These are phyloP conservation scores for Huso huso DNA, from an alignment of 2,797 vertebrate genomes.

Conservation along the genomic window DNA sequence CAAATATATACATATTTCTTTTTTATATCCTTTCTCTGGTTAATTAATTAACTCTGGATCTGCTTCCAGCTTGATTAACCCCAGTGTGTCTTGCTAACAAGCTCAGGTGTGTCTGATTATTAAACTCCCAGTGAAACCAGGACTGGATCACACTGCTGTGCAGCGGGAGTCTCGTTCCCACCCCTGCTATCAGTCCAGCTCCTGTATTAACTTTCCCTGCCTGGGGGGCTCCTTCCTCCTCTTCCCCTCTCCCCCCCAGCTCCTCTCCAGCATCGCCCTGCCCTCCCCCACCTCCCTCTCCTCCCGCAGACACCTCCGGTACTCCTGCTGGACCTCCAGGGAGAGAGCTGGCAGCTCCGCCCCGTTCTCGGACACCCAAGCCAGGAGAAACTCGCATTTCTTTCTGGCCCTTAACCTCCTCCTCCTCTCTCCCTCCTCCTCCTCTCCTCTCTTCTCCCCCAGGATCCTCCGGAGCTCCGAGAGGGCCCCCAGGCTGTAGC, in stretches of 20 bases:
- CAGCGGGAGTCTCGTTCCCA: no score
- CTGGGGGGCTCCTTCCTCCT: slow-evolving; percentile 26
- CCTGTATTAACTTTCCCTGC: slow-evolving; percentile 60
- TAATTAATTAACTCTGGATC: no score
- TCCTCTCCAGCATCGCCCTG: slow-evolving; percentile 50
- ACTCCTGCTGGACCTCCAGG: slow-evolving; percentile 52
- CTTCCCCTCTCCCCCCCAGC: slow-evolving; percentile 46
- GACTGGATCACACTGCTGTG: no score
- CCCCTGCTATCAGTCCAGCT: slow-evolving; percentile 42
- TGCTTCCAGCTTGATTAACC: no score
- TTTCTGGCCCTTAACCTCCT: slow-evolving; percentile 60
- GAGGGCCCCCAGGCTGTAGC: slow-evolving; percentile 65
- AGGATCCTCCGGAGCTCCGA: slow-evolving; percentile 56
- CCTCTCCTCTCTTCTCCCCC: slow-evolving; percentile 41
- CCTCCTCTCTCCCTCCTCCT: slow-evolving; percentile 1
- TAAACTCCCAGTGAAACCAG: no score
- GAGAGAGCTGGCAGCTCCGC: slow-evolving; percentile 41
- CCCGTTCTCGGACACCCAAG: slow-evolving; percentile 66
- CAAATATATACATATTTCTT: no score
- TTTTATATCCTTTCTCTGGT: no score
- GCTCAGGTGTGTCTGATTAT: no score
- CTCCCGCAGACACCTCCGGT: slow-evolving; percentile 37
- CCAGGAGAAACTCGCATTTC: slow-evolving; percentile 75
- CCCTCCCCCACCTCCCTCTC: slow-evolving; percentile 49
- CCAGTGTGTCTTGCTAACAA: no score